phyloP scores from a whole-genome alignment of 2,797 vertebrate species.

The Arvicola amphibius region DNA sequence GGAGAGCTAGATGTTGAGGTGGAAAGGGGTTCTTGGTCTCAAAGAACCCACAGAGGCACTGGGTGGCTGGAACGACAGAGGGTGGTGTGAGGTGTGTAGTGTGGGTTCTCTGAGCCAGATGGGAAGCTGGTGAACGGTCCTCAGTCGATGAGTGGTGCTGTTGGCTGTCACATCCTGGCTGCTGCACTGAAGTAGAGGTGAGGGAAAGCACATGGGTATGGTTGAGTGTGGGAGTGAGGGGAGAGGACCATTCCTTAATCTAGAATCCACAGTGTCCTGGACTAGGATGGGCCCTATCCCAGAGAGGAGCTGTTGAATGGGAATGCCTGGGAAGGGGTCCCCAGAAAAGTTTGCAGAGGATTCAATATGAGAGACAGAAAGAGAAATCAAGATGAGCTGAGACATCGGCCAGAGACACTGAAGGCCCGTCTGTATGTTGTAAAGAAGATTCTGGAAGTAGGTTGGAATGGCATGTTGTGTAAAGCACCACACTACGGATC shows the following conservation, averaged over 20 bases:
- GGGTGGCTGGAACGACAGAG: background rate
- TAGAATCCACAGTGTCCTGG: too few relatives aligned
- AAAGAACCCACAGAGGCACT: accelerated
- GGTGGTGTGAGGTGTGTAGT: background rate
- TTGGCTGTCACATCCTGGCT: background rate
- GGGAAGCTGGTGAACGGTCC: background rate
- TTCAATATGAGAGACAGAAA: background rate
- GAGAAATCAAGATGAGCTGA: background rate
- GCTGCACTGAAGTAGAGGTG: too few relatives aligned
- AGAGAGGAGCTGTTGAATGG: background rate
- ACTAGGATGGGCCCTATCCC: background rate
- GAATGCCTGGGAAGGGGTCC: background rate
- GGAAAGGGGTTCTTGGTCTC: background rate
- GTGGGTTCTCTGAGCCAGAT: background rate
- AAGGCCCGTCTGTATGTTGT: accelerated
- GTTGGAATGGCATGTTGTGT: background rate
- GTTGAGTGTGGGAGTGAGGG: accelerated
- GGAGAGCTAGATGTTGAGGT: background rate
- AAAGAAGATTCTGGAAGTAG: background rate
- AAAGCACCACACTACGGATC: accelerated
- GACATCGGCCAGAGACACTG: background rate
- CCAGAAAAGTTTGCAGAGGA: background rate
- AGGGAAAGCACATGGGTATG: background rate
- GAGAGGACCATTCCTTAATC: accelerated
- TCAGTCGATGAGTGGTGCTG: background rate